Conservation (phyloP, 2,888 invertebrate species). For the Helicoverpa assulta region DNA sequence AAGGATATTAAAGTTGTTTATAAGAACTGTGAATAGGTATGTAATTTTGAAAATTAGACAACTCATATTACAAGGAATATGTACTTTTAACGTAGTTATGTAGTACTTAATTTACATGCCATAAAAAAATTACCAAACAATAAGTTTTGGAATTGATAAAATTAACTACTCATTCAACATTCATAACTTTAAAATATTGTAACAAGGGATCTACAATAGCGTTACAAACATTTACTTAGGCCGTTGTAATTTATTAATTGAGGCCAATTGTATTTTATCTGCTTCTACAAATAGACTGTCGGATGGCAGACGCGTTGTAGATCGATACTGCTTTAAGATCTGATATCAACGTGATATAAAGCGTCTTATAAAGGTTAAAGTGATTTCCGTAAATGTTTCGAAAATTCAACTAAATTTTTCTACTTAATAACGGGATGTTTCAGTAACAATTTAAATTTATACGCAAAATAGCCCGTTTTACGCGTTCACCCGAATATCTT, state of each 20-base stretch:
- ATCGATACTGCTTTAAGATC: conserved; percentile 30
- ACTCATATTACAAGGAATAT: background rate
- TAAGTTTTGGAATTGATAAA: too few relatives aligned
- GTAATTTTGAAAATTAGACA: conserved; percentile 4
- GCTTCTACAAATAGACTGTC: conserved; percentile 13
- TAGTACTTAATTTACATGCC: too few relatives aligned
- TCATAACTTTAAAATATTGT: background rate
- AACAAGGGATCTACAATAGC: conserved; percentile 10
- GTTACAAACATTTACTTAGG: conserved; percentile 45
- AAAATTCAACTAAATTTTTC: background rate
- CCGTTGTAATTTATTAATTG: conserved; percentile 51
- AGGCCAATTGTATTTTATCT: conserved; percentile 43
- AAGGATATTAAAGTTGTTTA: conserved; percentile 23
- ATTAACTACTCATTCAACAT: conserved; percentile 1
- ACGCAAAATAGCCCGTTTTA: too few relatives aligned
- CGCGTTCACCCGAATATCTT: too few relatives aligned
- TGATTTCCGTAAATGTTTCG: background rate
- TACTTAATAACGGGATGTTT: too few relatives aligned
- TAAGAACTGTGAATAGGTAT: conserved; percentile 13
- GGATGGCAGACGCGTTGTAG: conserved; percentile 1
- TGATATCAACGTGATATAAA: conserved; percentile 2
- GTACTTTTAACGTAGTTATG: too few relatives aligned
- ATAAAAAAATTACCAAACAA: background rate
- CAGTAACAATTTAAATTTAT: too few relatives aligned
- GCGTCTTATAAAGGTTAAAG: background rate